These are phyloP conservation scores for Athalia circularis DNA, from an alignment of 2,888 invertebrate species.

Conservation along the genomic window DNA sequence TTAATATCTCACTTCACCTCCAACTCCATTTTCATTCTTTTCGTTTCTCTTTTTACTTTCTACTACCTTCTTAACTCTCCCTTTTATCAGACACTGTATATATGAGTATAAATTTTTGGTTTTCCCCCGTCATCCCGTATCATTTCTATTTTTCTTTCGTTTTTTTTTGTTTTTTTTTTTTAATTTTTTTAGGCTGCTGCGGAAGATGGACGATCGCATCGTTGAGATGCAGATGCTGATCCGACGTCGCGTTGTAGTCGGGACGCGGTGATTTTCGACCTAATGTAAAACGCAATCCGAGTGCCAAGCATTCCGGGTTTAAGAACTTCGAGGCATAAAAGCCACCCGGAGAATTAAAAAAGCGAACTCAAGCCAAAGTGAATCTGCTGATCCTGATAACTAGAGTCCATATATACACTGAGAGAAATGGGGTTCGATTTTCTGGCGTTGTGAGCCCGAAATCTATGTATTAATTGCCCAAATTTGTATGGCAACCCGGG, in stretches of 20 bases:
- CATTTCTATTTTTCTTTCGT: too few relatives aligned
- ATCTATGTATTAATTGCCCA: constrained; percentile 2
- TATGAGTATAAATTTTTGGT: too few relatives aligned
- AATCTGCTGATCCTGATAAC: neutral
- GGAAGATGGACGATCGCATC: too few relatives aligned
- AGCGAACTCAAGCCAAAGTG: neutral
- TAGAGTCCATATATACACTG: constrained; percentile 23
- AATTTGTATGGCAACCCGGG: neutral
- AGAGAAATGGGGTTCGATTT: constrained; percentile 21
- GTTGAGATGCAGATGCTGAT: too few relatives aligned
- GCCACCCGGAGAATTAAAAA: neutral
- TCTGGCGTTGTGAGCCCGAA: neutral
- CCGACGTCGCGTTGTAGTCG: too few relatives aligned
- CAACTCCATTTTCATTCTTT: neutral
- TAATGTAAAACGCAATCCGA: constrained; percentile 23
- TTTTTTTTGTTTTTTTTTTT: too few relatives aligned
- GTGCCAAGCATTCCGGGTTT: neutral
- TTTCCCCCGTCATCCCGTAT: too few relatives aligned
- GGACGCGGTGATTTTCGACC: neutral
- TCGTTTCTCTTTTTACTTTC: constrained; percentile 44
- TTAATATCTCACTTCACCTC: constrained; percentile 55
- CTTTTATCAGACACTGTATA: constrained; percentile 27
- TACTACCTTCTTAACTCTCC: constrained; percentile 49
- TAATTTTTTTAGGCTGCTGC: too few relatives aligned
- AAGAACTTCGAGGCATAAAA: constrained; percentile 2